Conservation (phyloP, 2,888 invertebrate species). For the Leptura quadrifasciata region DNA sequence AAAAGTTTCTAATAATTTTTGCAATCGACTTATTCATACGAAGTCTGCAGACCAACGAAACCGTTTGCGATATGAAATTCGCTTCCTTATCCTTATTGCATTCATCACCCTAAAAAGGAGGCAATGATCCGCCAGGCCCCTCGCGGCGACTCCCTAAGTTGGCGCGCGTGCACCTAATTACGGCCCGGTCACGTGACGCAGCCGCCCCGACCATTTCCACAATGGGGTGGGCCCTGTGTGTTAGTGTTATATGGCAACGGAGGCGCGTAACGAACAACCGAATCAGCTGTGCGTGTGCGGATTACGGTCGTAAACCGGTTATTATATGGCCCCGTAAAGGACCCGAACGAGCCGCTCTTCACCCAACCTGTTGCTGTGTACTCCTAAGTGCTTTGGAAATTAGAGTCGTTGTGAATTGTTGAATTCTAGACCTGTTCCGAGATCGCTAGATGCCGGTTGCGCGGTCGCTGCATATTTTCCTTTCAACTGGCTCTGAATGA, state of each 20-base stretch:
- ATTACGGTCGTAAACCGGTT: constrained; percentile 59
- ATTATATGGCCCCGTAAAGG: constrained; percentile 60
- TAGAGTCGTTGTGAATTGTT: too few species aligned
- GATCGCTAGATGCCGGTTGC: background rate
- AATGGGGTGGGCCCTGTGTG: background rate
- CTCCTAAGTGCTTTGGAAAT: too few species aligned
- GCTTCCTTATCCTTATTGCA: background rate
- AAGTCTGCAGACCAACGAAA: background rate
- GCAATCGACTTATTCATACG: too few species aligned
- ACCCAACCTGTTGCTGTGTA: constrained; percentile 7
- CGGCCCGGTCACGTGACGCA: background rate
- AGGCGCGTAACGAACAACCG: constrained; percentile 10
- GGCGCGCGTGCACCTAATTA: constrained; percentile 12
- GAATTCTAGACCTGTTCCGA: too few species aligned
- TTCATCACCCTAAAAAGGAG: constrained; percentile 2
- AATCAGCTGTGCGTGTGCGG: constrained; percentile 51
- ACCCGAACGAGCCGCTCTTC: background rate
- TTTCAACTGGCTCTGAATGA: background rate
- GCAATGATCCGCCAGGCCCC: background rate
- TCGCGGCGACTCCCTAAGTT: background rate
- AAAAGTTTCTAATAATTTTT: too few species aligned
- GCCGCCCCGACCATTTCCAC: constrained; percentile 6
- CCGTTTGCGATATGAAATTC: background rate
- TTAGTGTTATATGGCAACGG: constrained; percentile 5
- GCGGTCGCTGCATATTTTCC: background rate